Evolutionary conservation across 1,140 invertebrate genomes (phyloP), one percentile per base, ranked within the genome.

Genomic region (Bombus difficillimus): DNA sequence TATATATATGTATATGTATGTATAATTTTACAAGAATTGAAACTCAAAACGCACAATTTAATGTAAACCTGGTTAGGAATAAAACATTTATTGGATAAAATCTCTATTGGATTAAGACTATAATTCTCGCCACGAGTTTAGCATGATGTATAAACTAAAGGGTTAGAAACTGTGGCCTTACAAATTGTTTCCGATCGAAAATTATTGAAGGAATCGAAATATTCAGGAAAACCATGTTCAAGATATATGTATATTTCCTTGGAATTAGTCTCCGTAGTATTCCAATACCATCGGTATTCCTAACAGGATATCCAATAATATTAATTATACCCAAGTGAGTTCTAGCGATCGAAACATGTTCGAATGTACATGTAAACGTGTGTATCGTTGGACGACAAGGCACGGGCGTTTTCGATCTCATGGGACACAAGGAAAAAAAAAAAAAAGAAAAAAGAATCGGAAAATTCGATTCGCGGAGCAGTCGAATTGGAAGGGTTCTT

Each of bases 391-490:
- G 47, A 57, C 13, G 34, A 32, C 6, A 9, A 41, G 34, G 25
- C 13, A 71, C 2, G 25, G 28, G 15, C 43, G 25, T 77, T 79
- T 53, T 12, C 47, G 32, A 69, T 78, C 34, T 37, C 76, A 18
- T 28, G 47, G 68, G 76, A 64, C 6, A 25, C 0, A 12, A 9
- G 1, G 4, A 22, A 68, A 15, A 32, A 1, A 8, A 32, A 32
- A 32, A 1, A 9, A 68, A 15, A 32, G 2, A 2, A 32, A 64
- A 32, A 2, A 41, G 37, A n/a, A 57, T 12, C 22, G 37, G 15
- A 69, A 64, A 85, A 73, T 85, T 85, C 76, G 68, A 85, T 80
- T 80, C 22, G 3, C 28, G 28, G 22, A 59, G 12, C 4, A 18
- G 25, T n/a, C 43, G 25, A 47, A 10, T 15, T 37, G 53, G 37